Conservation (phyloP, 2,113 vertebrate genomes). For the Chaetura pelagica region DNA sequence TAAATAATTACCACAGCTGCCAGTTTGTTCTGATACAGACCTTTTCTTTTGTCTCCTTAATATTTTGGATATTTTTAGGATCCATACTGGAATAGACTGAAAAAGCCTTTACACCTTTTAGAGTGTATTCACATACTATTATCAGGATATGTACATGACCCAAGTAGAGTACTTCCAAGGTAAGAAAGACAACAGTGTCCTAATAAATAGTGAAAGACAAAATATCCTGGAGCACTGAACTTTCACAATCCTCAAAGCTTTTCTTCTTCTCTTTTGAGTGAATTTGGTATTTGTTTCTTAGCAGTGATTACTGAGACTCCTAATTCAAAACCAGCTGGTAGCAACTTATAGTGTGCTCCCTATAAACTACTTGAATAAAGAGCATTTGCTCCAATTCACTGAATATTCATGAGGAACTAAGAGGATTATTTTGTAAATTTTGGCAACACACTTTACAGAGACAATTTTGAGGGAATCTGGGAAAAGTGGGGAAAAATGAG, state of each 20-base stretch:
- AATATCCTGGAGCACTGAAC: background rate
- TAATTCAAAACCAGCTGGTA: background rate
- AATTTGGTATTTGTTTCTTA: background rate
- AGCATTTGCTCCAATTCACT: background rate
- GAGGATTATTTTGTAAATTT: background rate
- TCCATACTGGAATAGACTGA: slow-evolving; percentile 93
- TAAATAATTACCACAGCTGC: background rate
- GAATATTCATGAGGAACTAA: background rate
- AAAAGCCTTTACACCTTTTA: slow-evolving; percentile 92
- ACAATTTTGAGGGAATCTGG: background rate
- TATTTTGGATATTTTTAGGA: slow-evolving; percentile 76
- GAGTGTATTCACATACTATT: slow-evolving; percentile 93
- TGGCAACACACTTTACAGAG: background rate
- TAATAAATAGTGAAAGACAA: background rate
- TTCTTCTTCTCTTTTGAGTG: background rate
- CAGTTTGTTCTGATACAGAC: background rate
- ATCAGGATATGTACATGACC: slow-evolving; percentile 89
- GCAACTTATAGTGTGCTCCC: background rate
- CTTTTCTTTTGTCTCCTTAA: background rate
- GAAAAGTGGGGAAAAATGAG: background rate
- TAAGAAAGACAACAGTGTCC: slow-evolving; percentile 71
- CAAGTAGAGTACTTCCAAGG: slow-evolving; percentile 87
- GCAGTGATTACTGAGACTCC: background rate
- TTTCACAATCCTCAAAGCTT: background rate
- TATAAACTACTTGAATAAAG: background rate